phyloP scores from a whole-genome alignment of 2,888 invertebrate species.

The Aphidius colemani region DNA sequence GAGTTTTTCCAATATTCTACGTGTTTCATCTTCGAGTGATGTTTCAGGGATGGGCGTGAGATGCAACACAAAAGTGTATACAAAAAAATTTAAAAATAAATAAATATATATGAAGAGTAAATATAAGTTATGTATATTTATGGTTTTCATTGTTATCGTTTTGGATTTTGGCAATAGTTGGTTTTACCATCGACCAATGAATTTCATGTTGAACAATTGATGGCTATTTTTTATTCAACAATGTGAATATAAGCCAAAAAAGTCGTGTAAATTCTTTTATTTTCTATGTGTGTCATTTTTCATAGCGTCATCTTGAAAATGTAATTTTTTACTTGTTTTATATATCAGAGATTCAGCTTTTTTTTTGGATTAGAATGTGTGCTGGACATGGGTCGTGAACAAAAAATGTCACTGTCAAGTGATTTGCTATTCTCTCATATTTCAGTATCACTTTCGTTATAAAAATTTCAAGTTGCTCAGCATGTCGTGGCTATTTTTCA shows the following conservation, averaged over 20 bases:
- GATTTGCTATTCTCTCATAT: too few relatives aligned
- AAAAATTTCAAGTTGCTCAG: too few relatives aligned
- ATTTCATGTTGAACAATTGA: conserved; percentile 9
- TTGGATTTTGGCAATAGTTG: conserved; percentile 13
- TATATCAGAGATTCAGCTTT: too few relatives aligned
- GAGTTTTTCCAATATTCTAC: conserved; percentile 30
- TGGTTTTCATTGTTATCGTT: conserved; percentile 11
- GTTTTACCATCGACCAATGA: conserved; percentile 5
- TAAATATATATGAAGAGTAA: too few relatives aligned
- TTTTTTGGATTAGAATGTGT: too few relatives aligned
- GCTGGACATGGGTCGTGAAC: too few relatives aligned
- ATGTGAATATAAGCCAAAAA: conserved; percentile 4
- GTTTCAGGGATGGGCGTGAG: conserved; percentile 13
- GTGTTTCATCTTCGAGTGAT: conserved; percentile 25
- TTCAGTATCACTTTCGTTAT: too few relatives aligned
- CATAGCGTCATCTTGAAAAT: conserved; percentile 14
- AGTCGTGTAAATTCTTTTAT: background rate
- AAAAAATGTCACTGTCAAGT: too few relatives aligned
- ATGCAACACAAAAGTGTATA: background rate
- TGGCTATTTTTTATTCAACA: conserved; percentile 6
- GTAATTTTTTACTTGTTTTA: background rate
- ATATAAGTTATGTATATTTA: too few relatives aligned
- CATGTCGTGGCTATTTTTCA: too few relatives aligned
- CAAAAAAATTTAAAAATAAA: too few relatives aligned
- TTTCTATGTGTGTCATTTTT: conserved; percentile 4